Percentiles rank a stretch among this genome's conserved stretches.
These are phyloP conservation scores for Piliocolobus tephrosceles DNA, from an alignment of 2,113 vertebrate species.

Conservation along the genomic window DNA sequence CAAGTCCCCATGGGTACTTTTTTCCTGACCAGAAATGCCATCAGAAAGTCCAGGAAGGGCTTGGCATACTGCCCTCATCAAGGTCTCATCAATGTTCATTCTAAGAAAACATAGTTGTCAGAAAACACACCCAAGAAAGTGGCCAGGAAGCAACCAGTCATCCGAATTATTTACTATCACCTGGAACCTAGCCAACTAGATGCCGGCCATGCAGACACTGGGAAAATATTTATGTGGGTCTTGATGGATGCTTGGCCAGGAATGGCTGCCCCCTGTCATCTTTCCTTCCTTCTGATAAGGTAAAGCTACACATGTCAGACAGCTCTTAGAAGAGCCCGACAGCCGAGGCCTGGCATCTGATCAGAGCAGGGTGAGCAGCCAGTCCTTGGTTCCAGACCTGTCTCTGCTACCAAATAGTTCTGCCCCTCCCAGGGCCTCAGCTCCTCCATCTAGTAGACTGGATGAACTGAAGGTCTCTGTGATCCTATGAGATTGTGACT, in stretches of 20 bases:
- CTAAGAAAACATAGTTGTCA: slow-evolving; percentile 51
- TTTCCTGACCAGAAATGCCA: slow-evolving; percentile 60
- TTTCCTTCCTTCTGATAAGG: slow-evolving; percentile 87
- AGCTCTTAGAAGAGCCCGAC: slow-evolving; percentile 78
- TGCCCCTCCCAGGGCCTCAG: not conserved
- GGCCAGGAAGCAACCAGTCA: slow-evolving; percentile 82
- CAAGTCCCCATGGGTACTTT: slow-evolving; percentile 43
- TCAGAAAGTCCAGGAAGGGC: slow-evolving; percentile 40
- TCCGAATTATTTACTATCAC: slow-evolving; percentile 84
- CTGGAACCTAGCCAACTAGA: slow-evolving; percentile 84
- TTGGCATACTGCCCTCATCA: slow-evolving; percentile 49
- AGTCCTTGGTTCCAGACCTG: not conserved
- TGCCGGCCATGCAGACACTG: slow-evolving; percentile 83
- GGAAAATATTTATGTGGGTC: slow-evolving; percentile 89
- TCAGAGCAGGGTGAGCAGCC: slow-evolving; percentile 58
- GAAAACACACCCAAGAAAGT: slow-evolving; percentile 78
- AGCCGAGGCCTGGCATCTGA: slow-evolving; percentile 71
- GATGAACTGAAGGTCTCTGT: slow-evolving; percentile 28
- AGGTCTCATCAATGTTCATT: slow-evolving; percentile 38
- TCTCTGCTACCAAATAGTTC: slow-evolving; percentile 29
- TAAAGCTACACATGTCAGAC: slow-evolving; percentile 83
- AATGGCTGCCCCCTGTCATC: slow-evolving; percentile 85
- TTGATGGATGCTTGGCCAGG: slow-evolving; percentile 82
- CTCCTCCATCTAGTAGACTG: not conserved
- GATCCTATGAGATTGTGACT: slow-evolving; percentile 43